Evolutionary conservation across 2,113 vertebrate species (phyloP), one percentile per base, ranked within the genome.

Genomic region (Ondatra zibethicus): DNA sequence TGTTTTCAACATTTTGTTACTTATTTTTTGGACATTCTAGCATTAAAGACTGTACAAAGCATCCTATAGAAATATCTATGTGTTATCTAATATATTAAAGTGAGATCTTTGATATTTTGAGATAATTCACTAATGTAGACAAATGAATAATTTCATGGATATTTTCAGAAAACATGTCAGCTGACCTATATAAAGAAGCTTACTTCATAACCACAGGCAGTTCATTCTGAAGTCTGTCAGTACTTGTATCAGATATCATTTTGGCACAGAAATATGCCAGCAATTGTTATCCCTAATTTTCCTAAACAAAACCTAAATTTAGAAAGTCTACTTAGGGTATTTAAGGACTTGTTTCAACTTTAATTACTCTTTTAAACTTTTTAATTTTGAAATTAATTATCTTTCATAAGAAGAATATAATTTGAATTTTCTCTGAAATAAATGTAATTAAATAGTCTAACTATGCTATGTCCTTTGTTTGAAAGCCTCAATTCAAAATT

Each of bases 371-470:
- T 82, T 97, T 92, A 17, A 91, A 73, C 45, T 61, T 97, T 73
- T 95, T 86, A 82, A 88, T 89, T 95, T 93, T 94, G n/a, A 88
- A 97, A 92, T 94, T 81, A 96, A 94, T 92, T 95, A 89, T 10
- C 63, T 96, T 92, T 73, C 58, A 89, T 4, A 92, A 81, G 8
- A 84, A 82, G 5, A 36, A 91, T 55, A 50, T 88, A 91, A 91
- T 91, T 95, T 47, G 45, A 88, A 23, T 92, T 92, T 95, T 96
- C 52, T 73, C 21, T 95, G 47, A 93, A 96, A 95, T 87, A 88
- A 93, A 87, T 88, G 50, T 36, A 95, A 88, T 92, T 72, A 85
- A 92, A 61, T 65, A 72, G 17, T 1, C 1, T 80, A 93, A 85
- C 63, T 87, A n/a, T 92, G 4, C 25, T 58, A 39, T 89, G 4